Base-by-base conservation (phyloP, 2,797 vertebrate species). In the Hydrocynus forskahlii region DNA sequence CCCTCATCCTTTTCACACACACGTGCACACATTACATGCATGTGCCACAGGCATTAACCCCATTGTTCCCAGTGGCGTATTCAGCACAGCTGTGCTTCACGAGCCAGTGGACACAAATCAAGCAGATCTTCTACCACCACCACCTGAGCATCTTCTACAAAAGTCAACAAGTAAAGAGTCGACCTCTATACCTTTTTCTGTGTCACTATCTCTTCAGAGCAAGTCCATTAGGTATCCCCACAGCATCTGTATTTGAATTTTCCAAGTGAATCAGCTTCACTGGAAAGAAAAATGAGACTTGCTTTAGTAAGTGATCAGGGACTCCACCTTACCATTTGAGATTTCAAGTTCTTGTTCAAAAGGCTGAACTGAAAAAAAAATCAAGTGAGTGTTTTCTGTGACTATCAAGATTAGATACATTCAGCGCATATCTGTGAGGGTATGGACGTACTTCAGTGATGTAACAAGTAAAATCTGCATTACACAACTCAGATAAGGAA, bases 401-500 rank as follows among this genome's bases (percentile, higher is more conserved):
- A 17, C 48, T 60, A 7, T 2, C 14, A 3, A 7, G 4, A 43
- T 25, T 54, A 19, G 16, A 16, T 52, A 72, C 68, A 63, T 1
- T 55, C 7, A 1, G 60, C 9, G 35, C 35, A 35, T 35, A 35
- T 35, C 35, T 35, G 35, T 35, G 35, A 35, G 35, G 35, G 21
- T 38, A 13, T 25, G n/a, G 7, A 48, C 19, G 2, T 35, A 60
- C 70, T 25, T 76, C 23, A 59, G 54, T 19, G 23, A 82, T 8
- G 23, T 79, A 64, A 66, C 14, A 59, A 10, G 55, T 68, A 63
- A 73, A 79, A 82, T 84, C 77, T 62, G 78, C 72, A 52, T 40
- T 60, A 55, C 74, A 70, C 17, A 52, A 68, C 43, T 50, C 35
- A 76, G 80, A 83, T 81, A 85, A 79, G 66, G 66, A 4, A 74